Percentiles rank a stretch among this genome's conserved stretches.
Evolutionary conservation across 37 sponge, comb jelly and placozoan species (phyloP).

Genomic region (Aphrocallistes beatrix): DNA sequence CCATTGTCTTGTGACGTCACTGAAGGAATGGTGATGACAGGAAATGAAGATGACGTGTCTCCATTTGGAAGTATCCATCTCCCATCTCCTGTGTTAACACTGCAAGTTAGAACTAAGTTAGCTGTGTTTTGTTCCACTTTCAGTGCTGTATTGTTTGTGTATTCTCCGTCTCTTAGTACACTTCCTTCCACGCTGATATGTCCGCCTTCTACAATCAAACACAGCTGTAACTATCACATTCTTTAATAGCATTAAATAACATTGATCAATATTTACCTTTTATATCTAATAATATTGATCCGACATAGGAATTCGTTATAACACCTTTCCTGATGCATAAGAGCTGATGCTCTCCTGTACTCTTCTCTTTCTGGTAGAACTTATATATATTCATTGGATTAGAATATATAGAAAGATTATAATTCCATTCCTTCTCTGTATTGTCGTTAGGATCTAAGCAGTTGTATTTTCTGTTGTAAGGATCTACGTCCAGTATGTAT

Average conservation of each 20-base stretch:
- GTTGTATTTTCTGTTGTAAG: not conserved
- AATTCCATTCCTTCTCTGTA: too few relatives aligned
- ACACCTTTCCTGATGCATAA: too few relatives aligned
- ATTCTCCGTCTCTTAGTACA: not conserved
- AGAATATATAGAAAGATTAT: too few relatives aligned
- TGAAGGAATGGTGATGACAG: not conserved
- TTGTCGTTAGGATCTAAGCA: not conserved
- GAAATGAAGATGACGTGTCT: not conserved
- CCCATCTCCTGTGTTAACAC: not conserved
- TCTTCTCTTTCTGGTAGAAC: too few relatives aligned
- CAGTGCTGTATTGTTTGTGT: not conserved
- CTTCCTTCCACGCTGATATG: not conserved
- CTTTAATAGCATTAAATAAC: too few relatives aligned
- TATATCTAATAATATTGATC: not conserved
- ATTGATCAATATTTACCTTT: not conserved
- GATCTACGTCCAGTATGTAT: constrained; percentile 12
- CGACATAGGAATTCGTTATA: not conserved
- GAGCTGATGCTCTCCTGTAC: too few relatives aligned
- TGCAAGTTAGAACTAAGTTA: not conserved
- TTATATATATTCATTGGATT: too few relatives aligned
- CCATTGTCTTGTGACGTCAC: not conserved
- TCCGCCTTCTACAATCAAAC: not conserved
- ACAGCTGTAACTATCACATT: not conserved
- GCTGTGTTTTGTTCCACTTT: not conserved
- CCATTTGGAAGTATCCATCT: not conserved